phyloP scores from a whole-genome alignment of 2,113 vertebrate species.

The Calyptomena viridis region DNA sequence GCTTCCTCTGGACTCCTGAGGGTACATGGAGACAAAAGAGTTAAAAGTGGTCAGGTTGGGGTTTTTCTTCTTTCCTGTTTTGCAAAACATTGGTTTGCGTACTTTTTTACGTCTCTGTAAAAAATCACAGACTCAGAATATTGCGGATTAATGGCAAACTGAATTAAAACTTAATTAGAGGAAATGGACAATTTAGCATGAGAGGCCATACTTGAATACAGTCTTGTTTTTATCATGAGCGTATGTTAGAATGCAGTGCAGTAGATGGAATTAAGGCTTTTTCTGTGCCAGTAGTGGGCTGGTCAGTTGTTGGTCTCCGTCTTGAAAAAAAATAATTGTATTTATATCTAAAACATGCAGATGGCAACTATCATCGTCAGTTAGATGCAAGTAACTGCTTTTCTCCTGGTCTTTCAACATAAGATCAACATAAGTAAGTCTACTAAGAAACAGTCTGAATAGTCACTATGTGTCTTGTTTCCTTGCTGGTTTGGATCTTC shows the following conservation, averaged over 20 bases:
- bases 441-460: background rate
- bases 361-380: background rate
- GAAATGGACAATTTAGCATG: accelerated
- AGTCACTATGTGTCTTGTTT: background rate
- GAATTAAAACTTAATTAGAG: background rate
- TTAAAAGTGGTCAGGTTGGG: background rate
- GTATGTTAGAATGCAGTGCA: background rate
- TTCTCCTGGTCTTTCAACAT: background rate
- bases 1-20: background rate
- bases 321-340: background rate
- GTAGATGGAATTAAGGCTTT: background rate
- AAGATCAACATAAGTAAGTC: background rate
- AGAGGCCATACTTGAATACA: background rate
- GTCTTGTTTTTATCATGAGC: background rate
- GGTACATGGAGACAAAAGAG: background rate
- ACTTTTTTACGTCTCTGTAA: background rate
- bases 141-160: background rate
- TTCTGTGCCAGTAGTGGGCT: background rate
- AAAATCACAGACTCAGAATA: background rate
- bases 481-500: background rate
- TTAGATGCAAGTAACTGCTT: background rate
- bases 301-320: background rate
- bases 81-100: background rate
- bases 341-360: background rate
- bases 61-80: background rate